Evolutionary conservation across 2,888 invertebrate genomes (phyloP).

Genomic region (Drosophila ezoana): DNA sequence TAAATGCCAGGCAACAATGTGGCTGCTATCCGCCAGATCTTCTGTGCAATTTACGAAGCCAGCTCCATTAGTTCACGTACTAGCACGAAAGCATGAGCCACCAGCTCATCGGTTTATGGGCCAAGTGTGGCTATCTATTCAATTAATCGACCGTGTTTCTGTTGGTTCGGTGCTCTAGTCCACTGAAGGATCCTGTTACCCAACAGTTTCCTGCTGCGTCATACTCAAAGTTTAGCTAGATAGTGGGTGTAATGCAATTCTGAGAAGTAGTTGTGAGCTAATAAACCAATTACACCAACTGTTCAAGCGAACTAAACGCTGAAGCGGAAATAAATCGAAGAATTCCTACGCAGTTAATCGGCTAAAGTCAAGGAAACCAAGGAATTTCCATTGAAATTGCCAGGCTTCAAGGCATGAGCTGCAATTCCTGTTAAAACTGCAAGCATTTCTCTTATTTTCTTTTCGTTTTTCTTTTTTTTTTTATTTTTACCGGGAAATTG

Average conservation of each 20-base stretch:
- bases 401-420: too few species aligned
- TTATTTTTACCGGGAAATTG: too few species aligned
- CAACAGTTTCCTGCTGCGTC: too few species aligned
- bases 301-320: neutral
- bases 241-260: constrained; percentile 1
- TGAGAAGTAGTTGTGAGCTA: neutral
- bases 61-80: constrained; percentile 14
- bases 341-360: neutral
- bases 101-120: neutral
- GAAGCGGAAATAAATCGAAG: neutral
- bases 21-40: constrained; percentile 11
- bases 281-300: constrained; percentile 1
- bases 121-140: neutral
- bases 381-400: too few species aligned
- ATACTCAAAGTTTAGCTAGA: neutral
- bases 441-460: too few species aligned
- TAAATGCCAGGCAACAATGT: constrained; percentile 7
- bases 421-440: too few species aligned
- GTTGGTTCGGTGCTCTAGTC: neutral
- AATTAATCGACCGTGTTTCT: constrained; percentile 3
- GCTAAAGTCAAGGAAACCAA: too few species aligned
- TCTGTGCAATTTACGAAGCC: neutral
- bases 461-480: too few species aligned
- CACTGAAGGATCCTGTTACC: neutral
- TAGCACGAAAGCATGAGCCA: neutral